Conservation (phyloP, 2,888 invertebrate genomes). For the Caenorhabditis auriculariae region DNA sequence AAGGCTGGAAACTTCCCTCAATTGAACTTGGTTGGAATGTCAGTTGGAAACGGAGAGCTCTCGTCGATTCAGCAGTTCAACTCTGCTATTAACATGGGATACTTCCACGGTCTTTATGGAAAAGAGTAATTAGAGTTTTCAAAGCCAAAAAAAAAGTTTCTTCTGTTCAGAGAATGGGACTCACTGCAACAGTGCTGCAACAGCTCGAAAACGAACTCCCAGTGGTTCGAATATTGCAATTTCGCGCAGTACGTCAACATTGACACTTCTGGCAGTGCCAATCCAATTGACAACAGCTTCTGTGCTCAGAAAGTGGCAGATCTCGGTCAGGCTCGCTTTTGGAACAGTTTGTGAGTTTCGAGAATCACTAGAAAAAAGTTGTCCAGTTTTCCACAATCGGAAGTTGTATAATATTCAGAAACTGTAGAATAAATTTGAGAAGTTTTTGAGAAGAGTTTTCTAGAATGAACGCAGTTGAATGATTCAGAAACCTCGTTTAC, state of each 20-base stretch:
- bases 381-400: background rate
- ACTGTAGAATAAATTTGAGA: too few species aligned
- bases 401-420: too few species aligned
- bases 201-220: constrained; percentile 20
- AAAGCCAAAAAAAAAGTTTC: background rate
- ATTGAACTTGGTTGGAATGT: constrained; percentile 53
- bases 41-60: constrained; percentile 55
- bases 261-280: constrained; percentile 26
- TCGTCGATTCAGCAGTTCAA: constrained; percentile 43
- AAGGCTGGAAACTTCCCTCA: constrained; percentile 37
- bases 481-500: constrained; percentile 45
- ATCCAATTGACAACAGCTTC: constrained; percentile 24
- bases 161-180: constrained; percentile 35
- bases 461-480: background rate
- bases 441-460: too few species aligned
- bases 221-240: constrained; percentile 47
- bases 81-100: constrained; percentile 41
- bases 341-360: constrained; percentile 21
- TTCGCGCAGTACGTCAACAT: constrained; percentile 40
- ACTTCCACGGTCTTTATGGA: constrained; percentile 47
- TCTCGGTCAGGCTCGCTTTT: constrained; percentile 30
- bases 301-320: constrained; percentile 35
- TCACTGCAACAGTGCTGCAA: constrained; percentile 39
- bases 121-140: constrained; percentile 25
- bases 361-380: background rate